Base-by-base conservation (phyloP, 2,888 invertebrate species). In the Biston betularia region DNA sequence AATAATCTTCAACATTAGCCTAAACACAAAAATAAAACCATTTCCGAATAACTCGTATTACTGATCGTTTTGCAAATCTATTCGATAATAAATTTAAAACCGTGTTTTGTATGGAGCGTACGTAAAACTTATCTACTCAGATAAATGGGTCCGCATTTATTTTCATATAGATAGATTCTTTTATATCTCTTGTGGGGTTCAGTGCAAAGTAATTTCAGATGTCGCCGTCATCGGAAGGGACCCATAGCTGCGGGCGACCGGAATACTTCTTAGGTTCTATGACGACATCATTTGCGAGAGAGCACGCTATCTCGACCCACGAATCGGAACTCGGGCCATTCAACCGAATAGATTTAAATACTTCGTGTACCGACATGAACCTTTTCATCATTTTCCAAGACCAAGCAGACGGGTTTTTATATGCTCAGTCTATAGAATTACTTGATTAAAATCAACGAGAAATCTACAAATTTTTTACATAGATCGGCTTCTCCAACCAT, bases 161-260 rank as follows among this genome's bases (percentile, higher is more conserved):
- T 69, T 69, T 66, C 58, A 69, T 73, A 54, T 63, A 53, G 50
- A 55, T 55, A 50, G 9, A 65, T 48, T 65, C 63, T 68, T 34
- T 11, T 50, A 34, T 73, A 70, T 70, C 50, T 61, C 59, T n/a
- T 58, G 63, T 65, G 35, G 52, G 67, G 49, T 62, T 10, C 60
- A 40, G 57, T 57, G 63, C 49, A 57, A 70, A 72, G 78, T 79
- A 75, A 79, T 76, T 79, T 72, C 70, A 75, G 74, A 74, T 74
- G 71, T 73, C 70, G 72, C 61, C 65, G 67, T 72, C 75, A 76
- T 79, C 82, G 83, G 81, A 82, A 85, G 82, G 49, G 79, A 75
- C 79, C 75, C 75, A 77, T 78, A 78, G 78, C 80, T 80, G 76
- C 78, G 76, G 81, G 82, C 79, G 76, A 77, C 80, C 84, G 84